A percentile compares a stretch with the other conserved stretches of the same genome.
Conservation (phyloP, 1,140 invertebrate species). For the Drosophila seguyi region DNA sequence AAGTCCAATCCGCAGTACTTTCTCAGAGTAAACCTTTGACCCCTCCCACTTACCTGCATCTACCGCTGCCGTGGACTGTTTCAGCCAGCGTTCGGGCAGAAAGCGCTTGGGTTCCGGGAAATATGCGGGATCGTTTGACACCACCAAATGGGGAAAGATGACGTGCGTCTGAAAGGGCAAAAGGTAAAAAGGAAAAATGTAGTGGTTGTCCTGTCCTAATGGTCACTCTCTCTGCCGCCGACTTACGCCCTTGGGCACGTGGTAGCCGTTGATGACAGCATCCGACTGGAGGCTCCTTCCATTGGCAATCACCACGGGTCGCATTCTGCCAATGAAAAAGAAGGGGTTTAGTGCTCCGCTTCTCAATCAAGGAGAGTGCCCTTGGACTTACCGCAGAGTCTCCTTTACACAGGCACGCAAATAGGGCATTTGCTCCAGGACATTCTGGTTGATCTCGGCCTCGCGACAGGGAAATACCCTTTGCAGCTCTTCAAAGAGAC, state of each 20-base stretch:
- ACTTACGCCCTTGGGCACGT: slow-evolving; percentile 94
- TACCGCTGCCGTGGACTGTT: slow-evolving; percentile 62
- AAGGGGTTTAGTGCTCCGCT: neutral
- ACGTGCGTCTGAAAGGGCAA: slow-evolving; percentile 89
- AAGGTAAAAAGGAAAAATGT: slow-evolving; percentile 3
- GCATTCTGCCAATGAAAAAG: slow-evolving; percentile 88
- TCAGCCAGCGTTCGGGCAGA: slow-evolving; percentile 92
- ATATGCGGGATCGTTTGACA: slow-evolving; percentile 91
- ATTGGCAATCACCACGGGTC: slow-evolving; percentile 95
- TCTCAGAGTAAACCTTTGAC: neutral
- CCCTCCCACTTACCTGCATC: slow-evolving; percentile 47
- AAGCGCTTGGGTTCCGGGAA: slow-evolving; percentile 89
- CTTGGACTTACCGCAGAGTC: slow-evolving; percentile 89
- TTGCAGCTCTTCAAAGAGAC: slow-evolving; percentile 90
- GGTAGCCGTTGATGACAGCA: slow-evolving; percentile 92
- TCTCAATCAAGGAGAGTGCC: slow-evolving; percentile 17
- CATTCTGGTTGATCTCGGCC: slow-evolving; percentile 87
- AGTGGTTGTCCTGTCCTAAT: neutral
- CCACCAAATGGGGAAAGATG: slow-evolving; percentile 92
- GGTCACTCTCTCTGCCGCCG: neutral
- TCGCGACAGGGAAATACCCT: slow-evolving; percentile 87
- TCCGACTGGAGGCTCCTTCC: slow-evolving; percentile 92
- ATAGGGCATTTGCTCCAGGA: slow-evolving; percentile 91
- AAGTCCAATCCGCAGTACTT: neutral
- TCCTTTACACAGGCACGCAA: slow-evolving; percentile 96